Percentiles rank a stretch among this genome's conserved stretches.
phyloP scores from a whole-genome alignment of 2,888 invertebrate species.

The Galerucella nymphaeae region DNA sequence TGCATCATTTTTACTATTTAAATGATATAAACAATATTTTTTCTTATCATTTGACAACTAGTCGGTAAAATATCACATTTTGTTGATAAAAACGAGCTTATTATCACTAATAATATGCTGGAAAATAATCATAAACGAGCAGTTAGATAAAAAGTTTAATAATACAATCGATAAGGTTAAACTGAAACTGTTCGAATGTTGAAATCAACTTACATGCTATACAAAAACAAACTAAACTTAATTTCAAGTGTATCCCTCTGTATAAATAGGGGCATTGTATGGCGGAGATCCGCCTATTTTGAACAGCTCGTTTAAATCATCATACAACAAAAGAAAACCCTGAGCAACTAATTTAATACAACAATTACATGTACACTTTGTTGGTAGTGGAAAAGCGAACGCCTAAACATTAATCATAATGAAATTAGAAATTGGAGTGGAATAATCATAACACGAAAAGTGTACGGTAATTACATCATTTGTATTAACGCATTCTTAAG shows the following conservation, averaged over 20 bases:
- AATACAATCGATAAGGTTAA: neutral
- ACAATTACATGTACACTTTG: conserved; percentile 31
- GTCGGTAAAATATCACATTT: neutral
- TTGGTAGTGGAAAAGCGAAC: conserved; percentile 38
- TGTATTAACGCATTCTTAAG: conserved; percentile 35
- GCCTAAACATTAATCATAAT: conserved; percentile 44
- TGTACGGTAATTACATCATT: conserved; percentile 42
- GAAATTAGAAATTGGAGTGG: conserved; percentile 43
- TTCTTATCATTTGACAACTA: neutral
- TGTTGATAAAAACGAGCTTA: neutral
- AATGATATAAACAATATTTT: neutral
- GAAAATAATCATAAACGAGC: neutral
- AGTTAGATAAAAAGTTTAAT: neutral
- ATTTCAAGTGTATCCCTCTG: too few species aligned
- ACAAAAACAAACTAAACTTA: too few species aligned
- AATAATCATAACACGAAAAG: conserved; percentile 39
- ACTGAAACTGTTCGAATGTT: too few species aligned
- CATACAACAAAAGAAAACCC: conserved; percentile 17
- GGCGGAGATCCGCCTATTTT: neutral
- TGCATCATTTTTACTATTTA: neutral
- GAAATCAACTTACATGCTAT: too few species aligned
- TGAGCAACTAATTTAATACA: conserved; percentile 24
- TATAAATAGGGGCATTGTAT: neutral
- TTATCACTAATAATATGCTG: neutral
- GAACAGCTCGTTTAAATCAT: neutral